phyloP scores from a whole-genome alignment of 2,888 invertebrate species.

The Eristalis arbustorum region DNA sequence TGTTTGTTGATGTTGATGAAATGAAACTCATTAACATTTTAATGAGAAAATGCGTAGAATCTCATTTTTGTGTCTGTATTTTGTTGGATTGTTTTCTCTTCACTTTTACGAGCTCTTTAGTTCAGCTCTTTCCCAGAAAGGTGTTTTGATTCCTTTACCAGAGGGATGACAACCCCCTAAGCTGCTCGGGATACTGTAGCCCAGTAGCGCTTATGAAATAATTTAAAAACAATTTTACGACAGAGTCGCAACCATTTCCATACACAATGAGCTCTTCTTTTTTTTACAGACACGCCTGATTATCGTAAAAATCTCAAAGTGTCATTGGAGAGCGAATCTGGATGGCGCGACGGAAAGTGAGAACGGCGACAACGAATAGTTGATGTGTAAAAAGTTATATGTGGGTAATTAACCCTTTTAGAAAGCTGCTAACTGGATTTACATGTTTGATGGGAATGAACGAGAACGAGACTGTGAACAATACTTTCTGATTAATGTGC shows the following conservation, averaged over 20 bases:
- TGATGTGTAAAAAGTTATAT: not conserved
- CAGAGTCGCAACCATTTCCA: not conserved
- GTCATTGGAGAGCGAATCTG: not conserved
- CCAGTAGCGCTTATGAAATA: conserved; percentile 3
- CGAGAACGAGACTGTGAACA: not conserved
- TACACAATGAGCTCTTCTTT: not conserved
- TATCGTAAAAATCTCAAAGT: conserved; percentile 13
- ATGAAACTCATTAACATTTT: conserved; percentile 39
- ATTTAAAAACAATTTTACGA: conserved; percentile 7
- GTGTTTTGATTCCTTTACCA: conserved; percentile 26
- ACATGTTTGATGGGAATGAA: not conserved
- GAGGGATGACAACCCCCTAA: not conserved
- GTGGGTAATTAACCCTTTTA: conserved; percentile 14
- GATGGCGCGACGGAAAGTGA: not conserved
- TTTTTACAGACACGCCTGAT: not conserved
- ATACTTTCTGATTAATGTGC: not conserved
- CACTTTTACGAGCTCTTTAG: not conserved
- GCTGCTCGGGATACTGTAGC: not conserved
- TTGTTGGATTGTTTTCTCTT: not conserved
- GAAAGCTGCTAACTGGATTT: conserved; percentile 3
- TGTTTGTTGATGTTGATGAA: not conserved
- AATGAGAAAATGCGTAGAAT: conserved; percentile 24
- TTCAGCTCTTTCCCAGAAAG: conserved; percentile 1
- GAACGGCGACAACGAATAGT: not conserved
- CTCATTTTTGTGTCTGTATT: not conserved